Evolutionary conservation across 1,140 invertebrate species (phyloP), one percentile per base, ranked within the genome.

Genomic region (Portunus trituberculatus): DNA sequence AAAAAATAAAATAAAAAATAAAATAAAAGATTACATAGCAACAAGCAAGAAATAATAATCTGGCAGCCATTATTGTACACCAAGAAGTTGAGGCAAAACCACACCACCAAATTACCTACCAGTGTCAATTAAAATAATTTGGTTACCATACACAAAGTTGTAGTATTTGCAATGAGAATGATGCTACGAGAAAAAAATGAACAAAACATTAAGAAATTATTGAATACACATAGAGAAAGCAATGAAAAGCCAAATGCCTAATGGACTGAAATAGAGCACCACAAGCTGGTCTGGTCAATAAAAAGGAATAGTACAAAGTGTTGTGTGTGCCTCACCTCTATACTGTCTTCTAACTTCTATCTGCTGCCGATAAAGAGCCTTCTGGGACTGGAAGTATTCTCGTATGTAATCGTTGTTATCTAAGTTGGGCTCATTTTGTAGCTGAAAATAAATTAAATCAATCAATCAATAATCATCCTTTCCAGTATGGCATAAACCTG

Each of bases 381-480:
- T 96, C 93, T 96, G 96, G 25, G 96, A 96, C 76, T 96, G 96
- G 28, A 96, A 95, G 96, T 96, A 96, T 48, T 96, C 96, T 87
- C 96, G 96, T 14, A 96, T 96, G 94, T 96, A 95, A 91, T 96
- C 96, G 96, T 96, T 96, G 96, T 96, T 96, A 92, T 96, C 96
- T 95, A 93, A 76, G 87, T 96, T 96, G 46, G 96, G 96, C 87
- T 96, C 96, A 95, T 96, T 96, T 95, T 96, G 96, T 46, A 96
- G 88, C 96, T 96, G 94, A 16, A 25, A 29, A 28, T n/a, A 39
- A 46, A 93, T n/a, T n/a, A n/a, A n/a, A n/a, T n/a, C n/a, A 76
- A 76, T 20, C 12, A 25, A 76, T 14, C 4, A 25, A n/a, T n/a
- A 76, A 76, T 59, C 16, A 59, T 2, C 3, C 12, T 12, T 59